phyloP scores from a whole-genome alignment of 2,797 vertebrate genomes.

The Diplodus sargus region DNA sequence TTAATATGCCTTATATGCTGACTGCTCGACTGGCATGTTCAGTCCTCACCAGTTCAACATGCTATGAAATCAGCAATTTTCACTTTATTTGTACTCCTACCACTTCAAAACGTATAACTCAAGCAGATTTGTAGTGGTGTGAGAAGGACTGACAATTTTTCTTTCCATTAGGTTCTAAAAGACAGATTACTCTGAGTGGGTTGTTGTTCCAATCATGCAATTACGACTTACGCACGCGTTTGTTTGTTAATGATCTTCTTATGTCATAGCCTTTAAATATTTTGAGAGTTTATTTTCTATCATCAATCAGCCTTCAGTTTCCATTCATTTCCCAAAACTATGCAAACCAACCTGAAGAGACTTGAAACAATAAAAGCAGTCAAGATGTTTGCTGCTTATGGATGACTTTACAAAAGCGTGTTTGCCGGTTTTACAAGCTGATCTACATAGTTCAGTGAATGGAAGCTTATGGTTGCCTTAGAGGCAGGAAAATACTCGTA shows the following conservation, averaged over 20 bases:
- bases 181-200: background rate
- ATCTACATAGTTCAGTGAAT: background rate
- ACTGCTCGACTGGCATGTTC: background rate
- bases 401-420: background rate
- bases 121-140: background rate
- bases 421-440: background rate
- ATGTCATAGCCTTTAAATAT: background rate
- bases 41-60: background rate
- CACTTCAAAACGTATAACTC: background rate
- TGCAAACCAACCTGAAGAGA: background rate
- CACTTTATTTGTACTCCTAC: background rate
- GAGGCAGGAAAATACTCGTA: background rate
- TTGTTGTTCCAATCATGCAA: background rate
- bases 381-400: background rate
- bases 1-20: background rate
- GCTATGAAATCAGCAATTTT: background rate
- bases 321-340: background rate
- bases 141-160: background rate
- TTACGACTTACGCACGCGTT: background rate
- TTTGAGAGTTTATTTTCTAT: background rate
- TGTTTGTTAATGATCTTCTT: background rate
- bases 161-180: background rate
- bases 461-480: background rate
- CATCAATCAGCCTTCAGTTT: background rate
- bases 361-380: background rate